Evolutionary conservation across 2,113 vertebrate species (phyloP), one percentile per base, ranked within the genome.

Genomic region (Sylvia atricapilla): DNA sequence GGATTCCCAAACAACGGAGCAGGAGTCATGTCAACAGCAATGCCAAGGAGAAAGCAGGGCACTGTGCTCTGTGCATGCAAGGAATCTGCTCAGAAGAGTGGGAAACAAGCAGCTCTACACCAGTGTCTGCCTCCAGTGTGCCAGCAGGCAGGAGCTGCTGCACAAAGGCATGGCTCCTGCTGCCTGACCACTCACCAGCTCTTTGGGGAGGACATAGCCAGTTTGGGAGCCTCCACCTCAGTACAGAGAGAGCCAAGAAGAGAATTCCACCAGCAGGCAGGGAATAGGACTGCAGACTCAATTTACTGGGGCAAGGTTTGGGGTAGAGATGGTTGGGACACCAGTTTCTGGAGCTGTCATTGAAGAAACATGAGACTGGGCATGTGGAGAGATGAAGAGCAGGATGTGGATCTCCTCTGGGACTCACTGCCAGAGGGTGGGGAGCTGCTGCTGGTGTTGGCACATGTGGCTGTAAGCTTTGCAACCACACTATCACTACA

Each of bases 1-100:
- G 1, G 33, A 68, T 56, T 87, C 63, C n/a, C 67, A 85, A 35
- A 30, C 2, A 0, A 30, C 10, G 28, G 43, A n/a, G 63, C 89
- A 66, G 19, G 60, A 80, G 33, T 52, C 2, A 70, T 55, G 81
- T n/a, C 56, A 74, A 43, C 55, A 84, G 23, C 50, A 62, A 8
- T 6, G 18, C 30, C 30, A 60, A 44, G 62, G 1, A 77, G 73
- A 33, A 80, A 53, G 46, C 59, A 77, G 68, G 23, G 16, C 33
- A 22, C 35, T 1, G 1, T 4, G 39, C 70, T 55, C 28, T 0
- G 0, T 20, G 30, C 22, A 6, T 5, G 46, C 37, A 28, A 41
- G 28, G 55, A 10, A 37, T 85, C 39, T 31, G 16, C 19, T 28
- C 30, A 27, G 11, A 78, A 47, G 73, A 1, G 1, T 15, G 17